These are phyloP conservation scores for Mantis religiosa DNA, from an alignment of 2,888 invertebrate species.

Conservation along the genomic window DNA sequence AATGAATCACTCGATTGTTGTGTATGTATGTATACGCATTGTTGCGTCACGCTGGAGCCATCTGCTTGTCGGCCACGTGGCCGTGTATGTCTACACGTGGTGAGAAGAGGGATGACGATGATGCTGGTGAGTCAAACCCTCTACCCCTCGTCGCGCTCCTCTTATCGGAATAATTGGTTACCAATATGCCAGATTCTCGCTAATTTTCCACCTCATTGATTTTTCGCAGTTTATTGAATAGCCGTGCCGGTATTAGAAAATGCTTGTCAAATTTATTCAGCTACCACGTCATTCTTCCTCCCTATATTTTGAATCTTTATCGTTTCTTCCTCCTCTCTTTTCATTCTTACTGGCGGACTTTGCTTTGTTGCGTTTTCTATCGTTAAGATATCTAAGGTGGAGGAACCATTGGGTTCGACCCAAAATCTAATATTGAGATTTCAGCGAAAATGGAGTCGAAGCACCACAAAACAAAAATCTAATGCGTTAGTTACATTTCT, in stretches of 20 bases:
- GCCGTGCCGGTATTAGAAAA: background rate
- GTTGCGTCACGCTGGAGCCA: background rate
- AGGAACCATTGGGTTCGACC: no score
- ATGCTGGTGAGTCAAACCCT: background rate
- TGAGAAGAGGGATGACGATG: background rate
- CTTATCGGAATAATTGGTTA: background rate
- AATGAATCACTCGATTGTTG: background rate
- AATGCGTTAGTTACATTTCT: no score
- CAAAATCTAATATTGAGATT: no score
- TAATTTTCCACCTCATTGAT: background rate
- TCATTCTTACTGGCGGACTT: no score
- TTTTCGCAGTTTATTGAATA: background rate
- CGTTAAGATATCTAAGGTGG: no score
- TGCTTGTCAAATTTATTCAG: background rate
- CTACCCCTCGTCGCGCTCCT: background rate
- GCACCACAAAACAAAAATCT: no score
- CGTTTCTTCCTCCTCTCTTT: no score
- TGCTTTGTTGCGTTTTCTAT: no score
- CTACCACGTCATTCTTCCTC: background rate
- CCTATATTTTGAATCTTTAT: no score
- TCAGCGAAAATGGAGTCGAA: no score
- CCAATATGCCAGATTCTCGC: background rate
- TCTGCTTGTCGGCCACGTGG: background rate
- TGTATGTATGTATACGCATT: background rate
- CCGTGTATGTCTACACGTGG: background rate